These are phyloP conservation scores for Prorops nasuta DNA, from an alignment of 1,140 invertebrate species.

Conservation along the genomic window DNA sequence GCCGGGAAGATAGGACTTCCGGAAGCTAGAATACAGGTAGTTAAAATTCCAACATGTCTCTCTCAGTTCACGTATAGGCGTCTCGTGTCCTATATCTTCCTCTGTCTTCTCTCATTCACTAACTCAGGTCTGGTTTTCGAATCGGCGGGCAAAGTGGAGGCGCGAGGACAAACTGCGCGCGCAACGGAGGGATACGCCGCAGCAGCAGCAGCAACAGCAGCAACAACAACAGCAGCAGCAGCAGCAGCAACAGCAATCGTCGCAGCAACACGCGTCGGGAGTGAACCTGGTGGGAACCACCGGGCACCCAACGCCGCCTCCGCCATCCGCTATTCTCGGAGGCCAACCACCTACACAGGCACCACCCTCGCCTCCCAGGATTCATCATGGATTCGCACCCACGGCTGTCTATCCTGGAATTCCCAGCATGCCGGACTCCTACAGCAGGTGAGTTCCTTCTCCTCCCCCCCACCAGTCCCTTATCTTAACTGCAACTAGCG, in stretches of 20 bases:
- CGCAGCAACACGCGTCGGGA: constrained; percentile 49
- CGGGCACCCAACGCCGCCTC: constrained; percentile 59
- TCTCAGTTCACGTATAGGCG: background rate
- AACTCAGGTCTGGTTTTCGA: constrained; percentile 95
- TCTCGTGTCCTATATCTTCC: constrained; percentile 49
- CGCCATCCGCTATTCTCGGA: constrained; percentile 40
- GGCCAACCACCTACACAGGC: constrained; percentile 47
- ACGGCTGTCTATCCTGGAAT: constrained; percentile 53
- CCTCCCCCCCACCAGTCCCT: background rate
- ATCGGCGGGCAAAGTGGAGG: constrained; percentile 96
- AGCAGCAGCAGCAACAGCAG: constrained; percentile 40
- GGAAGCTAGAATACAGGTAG: constrained; percentile 95
- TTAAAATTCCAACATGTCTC: constrained; percentile 16
- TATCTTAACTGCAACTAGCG: background rate
- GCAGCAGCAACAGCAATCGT: constrained; percentile 35
- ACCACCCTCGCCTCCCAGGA: constrained; percentile 49
- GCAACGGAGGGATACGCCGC: constrained; percentile 65
- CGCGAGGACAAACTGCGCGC: constrained; percentile 95
- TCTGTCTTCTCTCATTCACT: constrained; percentile 49
- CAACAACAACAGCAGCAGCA: constrained; percentile 50
- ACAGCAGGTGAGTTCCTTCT: constrained; percentile 56
- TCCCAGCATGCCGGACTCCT: constrained; percentile 62
- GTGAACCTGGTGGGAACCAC: constrained; percentile 43
- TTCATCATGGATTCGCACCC: constrained; percentile 52
- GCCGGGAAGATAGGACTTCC: constrained; percentile 96